phyloP scores from a whole-genome alignment of 2,888 invertebrate genomes.

The Thecophora atra region DNA sequence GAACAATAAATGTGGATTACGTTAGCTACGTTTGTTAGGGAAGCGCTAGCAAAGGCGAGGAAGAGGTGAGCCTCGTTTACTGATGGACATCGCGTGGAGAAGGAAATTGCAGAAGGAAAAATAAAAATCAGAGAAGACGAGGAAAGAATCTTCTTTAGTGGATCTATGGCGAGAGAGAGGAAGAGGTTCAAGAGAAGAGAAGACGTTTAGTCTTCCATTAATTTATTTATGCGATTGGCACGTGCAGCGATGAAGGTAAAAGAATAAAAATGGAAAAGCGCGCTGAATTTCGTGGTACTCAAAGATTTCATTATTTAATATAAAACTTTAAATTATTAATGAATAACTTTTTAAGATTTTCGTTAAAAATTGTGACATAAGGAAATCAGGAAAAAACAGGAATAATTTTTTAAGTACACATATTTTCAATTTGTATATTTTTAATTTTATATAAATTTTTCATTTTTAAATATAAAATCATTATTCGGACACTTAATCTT shows the following conservation, averaged over 20 bases:
- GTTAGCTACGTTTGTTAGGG: conserved; percentile 10
- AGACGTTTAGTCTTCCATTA: conserved; percentile 30
- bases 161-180: not conserved
- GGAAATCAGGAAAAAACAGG: no score
- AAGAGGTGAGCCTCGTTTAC: not conserved
- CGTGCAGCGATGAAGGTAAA: not conserved
- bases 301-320: not conserved
- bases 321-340: not conserved
- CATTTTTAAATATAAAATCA: no score
- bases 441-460: no score
- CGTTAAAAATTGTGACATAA: no score
- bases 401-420: no score
- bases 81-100: not conserved
- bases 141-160: not conserved
- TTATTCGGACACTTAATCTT: no score
- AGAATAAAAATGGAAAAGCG: not conserved
- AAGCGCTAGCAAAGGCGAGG: not conserved
- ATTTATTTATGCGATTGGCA: conserved; percentile 31
- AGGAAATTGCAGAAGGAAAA: not conserved
- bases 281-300: not conserved
- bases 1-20: conserved; percentile 29
- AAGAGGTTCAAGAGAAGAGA: not conserved
- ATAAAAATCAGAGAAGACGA: not conserved
- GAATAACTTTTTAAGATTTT: not conserved
- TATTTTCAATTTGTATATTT: no score